Conservation (phyloP, 2,113 vertebrate species). For the Etheostoma spectabile region DNA sequence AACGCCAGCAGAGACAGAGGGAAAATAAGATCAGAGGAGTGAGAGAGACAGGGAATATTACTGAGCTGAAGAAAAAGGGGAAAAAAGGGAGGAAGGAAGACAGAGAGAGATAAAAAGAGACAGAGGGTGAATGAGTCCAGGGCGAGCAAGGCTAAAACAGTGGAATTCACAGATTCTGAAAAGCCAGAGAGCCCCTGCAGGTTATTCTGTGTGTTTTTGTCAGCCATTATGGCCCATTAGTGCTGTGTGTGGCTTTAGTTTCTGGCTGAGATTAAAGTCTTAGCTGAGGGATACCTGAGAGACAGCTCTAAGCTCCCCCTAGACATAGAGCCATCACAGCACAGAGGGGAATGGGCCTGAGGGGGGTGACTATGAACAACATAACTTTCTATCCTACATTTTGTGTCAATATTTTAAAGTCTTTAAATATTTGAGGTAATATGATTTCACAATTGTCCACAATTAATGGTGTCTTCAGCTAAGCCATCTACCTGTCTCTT, state of each 20-base stretch:
- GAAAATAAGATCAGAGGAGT: slow-evolving; percentile 36
- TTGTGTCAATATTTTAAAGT: not conserved
- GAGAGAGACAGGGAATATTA: slow-evolving; percentile 20
- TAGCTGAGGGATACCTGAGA: slow-evolving; percentile 75
- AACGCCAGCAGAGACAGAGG: slow-evolving; percentile 32
- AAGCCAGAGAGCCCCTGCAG: slow-evolving; percentile 67
- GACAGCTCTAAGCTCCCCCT: slow-evolving; percentile 66
- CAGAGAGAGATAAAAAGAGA: slow-evolving; percentile 29
- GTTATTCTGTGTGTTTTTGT: slow-evolving; percentile 70
- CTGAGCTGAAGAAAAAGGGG: not conserved
- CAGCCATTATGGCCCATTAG: slow-evolving; percentile 78
- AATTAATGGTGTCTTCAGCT: too few relatives aligned
- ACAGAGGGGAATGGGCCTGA: slow-evolving; percentile 31
- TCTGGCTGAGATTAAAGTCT: slow-evolving; percentile 82
- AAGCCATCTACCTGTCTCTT: too few relatives aligned
- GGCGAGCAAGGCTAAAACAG: slow-evolving; percentile 46
- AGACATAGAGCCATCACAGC: slow-evolving; percentile 57
- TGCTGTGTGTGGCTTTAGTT: slow-evolving; percentile 75
- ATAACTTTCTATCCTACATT: not conserved
- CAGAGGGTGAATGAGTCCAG: slow-evolving; percentile 17
- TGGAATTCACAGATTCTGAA: slow-evolving; percentile 69
- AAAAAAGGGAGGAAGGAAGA: slow-evolving; percentile 2
- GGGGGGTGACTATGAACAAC: slow-evolving; percentile 8
- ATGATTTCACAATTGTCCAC: not conserved
- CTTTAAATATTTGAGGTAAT: not conserved